These are phyloP conservation scores for Thalpophila matura DNA, from an alignment of 2,888 invertebrate species.

Conservation along the genomic window DNA sequence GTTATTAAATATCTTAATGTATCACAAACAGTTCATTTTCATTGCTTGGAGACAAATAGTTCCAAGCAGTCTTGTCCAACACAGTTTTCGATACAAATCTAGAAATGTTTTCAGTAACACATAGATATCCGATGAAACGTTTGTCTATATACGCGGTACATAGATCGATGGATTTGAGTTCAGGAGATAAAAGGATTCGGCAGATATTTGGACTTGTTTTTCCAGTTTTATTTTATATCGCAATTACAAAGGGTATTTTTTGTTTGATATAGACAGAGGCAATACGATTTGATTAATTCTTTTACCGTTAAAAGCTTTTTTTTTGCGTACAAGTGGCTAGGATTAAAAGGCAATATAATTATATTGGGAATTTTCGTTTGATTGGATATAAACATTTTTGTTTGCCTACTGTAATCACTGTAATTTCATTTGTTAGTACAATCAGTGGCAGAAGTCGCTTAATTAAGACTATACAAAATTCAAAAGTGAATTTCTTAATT, in stretches of 20 bases:
- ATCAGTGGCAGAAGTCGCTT: too few species aligned
- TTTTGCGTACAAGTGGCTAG: not conserved
- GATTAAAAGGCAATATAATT: not conserved
- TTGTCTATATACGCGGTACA: slow-evolving; percentile 5
- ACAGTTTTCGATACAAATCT: not conserved
- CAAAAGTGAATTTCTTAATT: too few species aligned
- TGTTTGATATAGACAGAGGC: slow-evolving; percentile 22
- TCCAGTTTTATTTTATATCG: slow-evolving; percentile 35
- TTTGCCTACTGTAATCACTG: too few species aligned
- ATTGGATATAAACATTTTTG: slow-evolving; percentile 5
- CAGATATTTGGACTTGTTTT: slow-evolving; percentile 32
- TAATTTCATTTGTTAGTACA: too few species aligned
- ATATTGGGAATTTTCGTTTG: slow-evolving; percentile 6
- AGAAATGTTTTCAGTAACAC: slow-evolving; percentile 5
- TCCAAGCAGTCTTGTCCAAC: not conserved
- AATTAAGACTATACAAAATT: too few species aligned
- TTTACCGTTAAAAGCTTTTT: slow-evolving; percentile 5
- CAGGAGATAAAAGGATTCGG: slow-evolving; percentile 38
- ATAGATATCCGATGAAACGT: slow-evolving; percentile 15
- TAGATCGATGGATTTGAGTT: slow-evolving; percentile 11
- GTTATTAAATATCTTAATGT: not conserved
- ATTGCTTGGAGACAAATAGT: not conserved
- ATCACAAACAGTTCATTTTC: not conserved
- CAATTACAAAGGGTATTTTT: slow-evolving; percentile 39
- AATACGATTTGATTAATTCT: slow-evolving; percentile 45